Percentiles rank a stretch among this genome's conserved stretches.
Evolutionary conservation across 2,797 vertebrate genomes (phyloP).

Genomic region (Lepidocolaptes lacrymiger): DNA sequence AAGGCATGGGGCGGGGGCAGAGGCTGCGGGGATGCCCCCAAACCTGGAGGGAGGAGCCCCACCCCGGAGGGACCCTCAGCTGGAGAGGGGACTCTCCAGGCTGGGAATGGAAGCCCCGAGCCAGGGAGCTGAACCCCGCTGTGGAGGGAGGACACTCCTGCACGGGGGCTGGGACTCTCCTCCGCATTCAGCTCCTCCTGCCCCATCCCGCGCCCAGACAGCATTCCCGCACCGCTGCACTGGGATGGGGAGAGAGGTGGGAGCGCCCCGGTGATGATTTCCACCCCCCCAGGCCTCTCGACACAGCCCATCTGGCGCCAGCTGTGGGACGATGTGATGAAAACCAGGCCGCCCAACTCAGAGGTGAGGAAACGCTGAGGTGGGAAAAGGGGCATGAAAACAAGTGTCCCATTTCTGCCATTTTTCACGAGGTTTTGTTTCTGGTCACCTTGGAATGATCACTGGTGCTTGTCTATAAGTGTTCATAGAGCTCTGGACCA

Average conservation of each 20-base stretch:
- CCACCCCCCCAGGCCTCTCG: slow-evolving; percentile 81
- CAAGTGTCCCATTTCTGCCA: not conserved
- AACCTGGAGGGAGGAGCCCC: not conserved
- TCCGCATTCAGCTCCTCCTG: accelerated
- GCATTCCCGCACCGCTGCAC: accelerated
- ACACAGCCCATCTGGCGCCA: slow-evolving; percentile 84
- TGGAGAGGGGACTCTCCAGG: not conserved
- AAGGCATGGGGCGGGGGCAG: accelerated
- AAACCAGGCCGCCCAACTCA: slow-evolving; percentile 79
- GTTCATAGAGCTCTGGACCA: accelerated
- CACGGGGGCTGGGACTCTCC: not conserved
- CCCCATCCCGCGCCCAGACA: accelerated
- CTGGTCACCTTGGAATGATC: accelerated
- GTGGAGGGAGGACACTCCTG: accelerated
- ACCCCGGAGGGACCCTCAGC: accelerated
- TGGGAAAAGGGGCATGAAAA: not conserved
- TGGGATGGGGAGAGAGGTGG: not conserved
- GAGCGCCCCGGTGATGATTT: not conserved
- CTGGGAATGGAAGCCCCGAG: not conserved
- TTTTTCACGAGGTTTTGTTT: not conserved
- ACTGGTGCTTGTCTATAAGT: not conserved
- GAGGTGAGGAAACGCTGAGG: slow-evolving; percentile 72
- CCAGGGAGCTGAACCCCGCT: accelerated
- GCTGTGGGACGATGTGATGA: slow-evolving; percentile 84
- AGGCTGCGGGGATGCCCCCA: not conserved